Conservation (phyloP, 92 coral and sea anemone genomes). For the Porites cylindrica region DNA sequence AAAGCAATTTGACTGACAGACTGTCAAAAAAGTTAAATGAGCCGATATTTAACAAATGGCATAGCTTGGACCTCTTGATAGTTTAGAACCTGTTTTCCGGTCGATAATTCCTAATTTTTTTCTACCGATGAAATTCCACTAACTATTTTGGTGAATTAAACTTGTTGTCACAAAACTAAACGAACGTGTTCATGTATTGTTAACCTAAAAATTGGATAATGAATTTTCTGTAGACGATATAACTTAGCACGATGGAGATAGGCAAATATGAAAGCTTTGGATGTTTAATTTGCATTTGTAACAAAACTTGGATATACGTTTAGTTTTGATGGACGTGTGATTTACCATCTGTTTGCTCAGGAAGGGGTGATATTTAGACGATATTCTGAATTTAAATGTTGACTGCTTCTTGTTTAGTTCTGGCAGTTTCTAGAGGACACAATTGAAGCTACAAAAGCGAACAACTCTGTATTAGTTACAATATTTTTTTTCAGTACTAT, state of each 20-base stretch:
- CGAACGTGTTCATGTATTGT: background rate
- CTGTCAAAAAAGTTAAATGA: background rate
- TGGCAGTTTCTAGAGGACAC: background rate
- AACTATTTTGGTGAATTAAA: too few species aligned
- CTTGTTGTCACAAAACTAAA: background rate
- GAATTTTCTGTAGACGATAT: background rate
- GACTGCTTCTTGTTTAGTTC: background rate
- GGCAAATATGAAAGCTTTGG: background rate
- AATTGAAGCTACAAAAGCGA: too few species aligned
- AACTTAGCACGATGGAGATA: background rate
- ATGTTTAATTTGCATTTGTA: constrained; percentile 31
- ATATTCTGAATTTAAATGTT: background rate
- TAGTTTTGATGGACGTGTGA: background rate
- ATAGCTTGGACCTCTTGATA: background rate
- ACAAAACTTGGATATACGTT: constrained; percentile 1
- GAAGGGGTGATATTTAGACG: background rate
- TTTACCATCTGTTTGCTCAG: background rate
- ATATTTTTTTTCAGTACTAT: too few species aligned
- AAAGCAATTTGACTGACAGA: background rate
- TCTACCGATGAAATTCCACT: too few species aligned
- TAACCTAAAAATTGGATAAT: background rate
- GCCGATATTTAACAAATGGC: background rate
- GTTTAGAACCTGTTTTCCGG: background rate
- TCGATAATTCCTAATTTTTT: too few species aligned
- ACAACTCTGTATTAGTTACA: too few species aligned